Base-by-base conservation (phyloP, 2,888 invertebrate genomes). In the Drosophila percnosoma region DNA sequence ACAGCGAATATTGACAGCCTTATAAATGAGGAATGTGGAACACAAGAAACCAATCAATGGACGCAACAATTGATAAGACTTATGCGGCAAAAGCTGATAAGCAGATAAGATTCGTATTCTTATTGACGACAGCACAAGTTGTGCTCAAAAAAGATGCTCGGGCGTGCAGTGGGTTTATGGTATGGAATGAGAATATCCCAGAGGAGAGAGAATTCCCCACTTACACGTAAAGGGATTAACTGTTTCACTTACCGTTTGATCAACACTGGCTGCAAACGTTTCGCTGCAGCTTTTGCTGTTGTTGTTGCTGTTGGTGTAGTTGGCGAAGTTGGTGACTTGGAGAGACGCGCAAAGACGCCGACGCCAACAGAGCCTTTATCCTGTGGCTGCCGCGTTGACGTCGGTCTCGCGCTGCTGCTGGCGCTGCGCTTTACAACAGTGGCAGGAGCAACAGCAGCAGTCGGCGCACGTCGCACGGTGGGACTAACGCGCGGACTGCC, bases 171-270 rank as follows among this genome's bases (percentile, higher is more conserved):
- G 10, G 10, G 0, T 1, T 18, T 11, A 21, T 40, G n/a, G n/a
- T 21, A 11, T 11, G 21, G 24, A 21, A 7, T 13, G 27, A 33
- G 45, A 31, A 54, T 24, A 27, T 54, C 7, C 36, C 24, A 15
- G 10, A 11, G 18, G 24, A 24, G 24, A 18, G 2, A 2, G 18
- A 53, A 53, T 53, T 18, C 24, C 6, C 18, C 21, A 24, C 5
- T 15, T 11, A 27, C 6, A 36, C 21, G 6, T 2, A 27, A 18
- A 27, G 0, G 40, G 4, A 38, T 4, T 55, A 40, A 38, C 38
- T 27, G 34, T 40, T 38, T 48, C 21, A 91, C 92, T 91, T 77
- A 92, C 92, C 92, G 91, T 68, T 92, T 92, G 18, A 73, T 55
- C 13, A 82, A 67, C 55, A 72, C 38, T 15, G 83, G 60, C 54